phyloP scores from a whole-genome alignment of 2,888 invertebrate species.

The Caenorhabditis macrosperma region DNA sequence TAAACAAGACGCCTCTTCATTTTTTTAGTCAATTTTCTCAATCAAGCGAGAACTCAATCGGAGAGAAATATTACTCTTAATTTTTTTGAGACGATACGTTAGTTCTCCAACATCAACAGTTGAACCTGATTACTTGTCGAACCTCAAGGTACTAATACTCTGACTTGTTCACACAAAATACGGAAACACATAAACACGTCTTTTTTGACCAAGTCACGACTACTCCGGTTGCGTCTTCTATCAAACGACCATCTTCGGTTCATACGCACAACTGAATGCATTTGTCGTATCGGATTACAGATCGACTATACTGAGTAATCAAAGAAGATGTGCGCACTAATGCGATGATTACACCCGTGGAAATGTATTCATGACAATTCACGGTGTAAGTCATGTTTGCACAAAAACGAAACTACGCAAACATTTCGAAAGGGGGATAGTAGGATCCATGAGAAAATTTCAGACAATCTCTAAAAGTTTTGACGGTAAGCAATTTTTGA shows the following conservation, averaged over 20 bases:
- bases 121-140: too few species aligned
- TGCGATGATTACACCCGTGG: conserved; percentile 25
- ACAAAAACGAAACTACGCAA: conserved; percentile 43
- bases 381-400: conserved; percentile 46
- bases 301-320: conserved; percentile 49
- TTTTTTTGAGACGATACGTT: too few species aligned
- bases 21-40: not conserved
- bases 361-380: conserved; percentile 50
- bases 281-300: conserved; percentile 40
- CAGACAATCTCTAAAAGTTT: not conserved
- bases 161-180: too few species aligned
- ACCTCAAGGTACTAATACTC: too few species aligned
- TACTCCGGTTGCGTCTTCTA: not conserved
- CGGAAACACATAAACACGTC: too few species aligned
- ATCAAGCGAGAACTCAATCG: conserved; percentile 6
- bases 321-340: conserved; percentile 44
- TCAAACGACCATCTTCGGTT: conserved; percentile 18
- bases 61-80: too few species aligned
- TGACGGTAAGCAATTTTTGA: too few species aligned
- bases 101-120: too few species aligned
- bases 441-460: not conserved
- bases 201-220: not conserved
- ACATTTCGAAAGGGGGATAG: conserved; percentile 14
- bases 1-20: conserved; percentile 7
- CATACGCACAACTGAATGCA: conserved; percentile 40